Evolutionary conservation across 1,140 invertebrate genomes (phyloP).

Genomic region (Drosophila triauraria): DNA sequence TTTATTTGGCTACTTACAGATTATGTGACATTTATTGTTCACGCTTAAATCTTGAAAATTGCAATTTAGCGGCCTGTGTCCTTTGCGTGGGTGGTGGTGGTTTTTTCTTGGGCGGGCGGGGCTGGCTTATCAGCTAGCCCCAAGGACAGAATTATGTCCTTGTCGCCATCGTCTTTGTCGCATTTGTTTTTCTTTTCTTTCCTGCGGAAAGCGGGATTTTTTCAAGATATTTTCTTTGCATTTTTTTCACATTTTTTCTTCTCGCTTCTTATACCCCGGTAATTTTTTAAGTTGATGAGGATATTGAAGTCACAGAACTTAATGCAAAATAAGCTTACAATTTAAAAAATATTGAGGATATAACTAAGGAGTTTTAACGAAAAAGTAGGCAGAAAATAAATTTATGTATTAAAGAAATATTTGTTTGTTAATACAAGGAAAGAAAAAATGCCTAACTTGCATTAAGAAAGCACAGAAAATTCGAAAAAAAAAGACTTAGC

Average conservation of each 20-base stretch:
- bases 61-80: conserved; percentile 72
- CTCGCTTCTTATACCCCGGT: too few relatives aligned
- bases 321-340: background rate
- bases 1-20: conserved; percentile 83
- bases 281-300: background rate
- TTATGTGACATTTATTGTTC: conserved; percentile 83
- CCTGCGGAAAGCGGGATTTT: conserved; percentile 11
- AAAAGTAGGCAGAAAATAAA: too few relatives aligned
- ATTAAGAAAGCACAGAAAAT: too few relatives aligned
- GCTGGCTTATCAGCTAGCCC: conserved; percentile 59
- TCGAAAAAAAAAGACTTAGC: too few relatives aligned
- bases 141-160: conserved; percentile 77
- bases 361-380: too few relatives aligned
- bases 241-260: background rate
- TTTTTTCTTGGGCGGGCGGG: conserved; percentile 4
- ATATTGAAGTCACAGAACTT: too few relatives aligned
- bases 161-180: conserved; percentile 55
- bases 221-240: conserved; percentile 12
- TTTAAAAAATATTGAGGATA: too few relatives aligned
- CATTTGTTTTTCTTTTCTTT: conserved; percentile 37
- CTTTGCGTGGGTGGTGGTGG: conserved; percentile 31
- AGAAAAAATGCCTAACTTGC: too few relatives aligned
- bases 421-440: too few relatives aligned
- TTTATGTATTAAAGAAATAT: too few relatives aligned
- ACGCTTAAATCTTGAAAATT: conserved; percentile 82